Conservation (phyloP, 2,797 vertebrate species). For the Sandelia bainsii region DNA sequence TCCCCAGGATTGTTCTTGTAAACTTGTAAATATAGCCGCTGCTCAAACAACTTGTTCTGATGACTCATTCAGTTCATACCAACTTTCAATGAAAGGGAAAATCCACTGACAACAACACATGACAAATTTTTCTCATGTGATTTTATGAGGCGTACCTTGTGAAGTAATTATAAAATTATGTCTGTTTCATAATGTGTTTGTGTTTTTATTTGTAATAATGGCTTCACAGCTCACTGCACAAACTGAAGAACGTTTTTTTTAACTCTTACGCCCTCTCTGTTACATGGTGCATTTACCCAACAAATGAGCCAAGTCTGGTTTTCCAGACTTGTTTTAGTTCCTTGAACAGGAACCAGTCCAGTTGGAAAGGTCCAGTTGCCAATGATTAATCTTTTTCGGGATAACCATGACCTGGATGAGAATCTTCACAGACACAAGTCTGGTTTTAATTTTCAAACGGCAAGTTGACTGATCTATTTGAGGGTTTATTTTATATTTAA, state of each 20-base stretch:
- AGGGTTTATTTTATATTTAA: conserved; percentile 1
- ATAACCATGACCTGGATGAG: no score
- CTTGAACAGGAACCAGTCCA: no score
- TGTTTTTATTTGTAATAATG: not conserved
- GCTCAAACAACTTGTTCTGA: not conserved
- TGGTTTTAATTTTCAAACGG: conserved; percentile 5
- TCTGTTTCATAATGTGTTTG: conserved; percentile 6
- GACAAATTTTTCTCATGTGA: conserved; percentile 1
- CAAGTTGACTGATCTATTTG: not conserved
- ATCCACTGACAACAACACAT: conserved; percentile 19
- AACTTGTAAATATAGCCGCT: not conserved
- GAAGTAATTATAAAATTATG: conserved; percentile 26
- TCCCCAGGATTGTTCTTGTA: not conserved
- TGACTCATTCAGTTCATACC: conserved; percentile 1
- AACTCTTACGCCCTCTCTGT: conserved; percentile 4
- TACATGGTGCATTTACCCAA: not conserved
- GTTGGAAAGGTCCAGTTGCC: no score
- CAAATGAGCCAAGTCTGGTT: conserved; percentile 4
- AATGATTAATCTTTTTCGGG: no score
- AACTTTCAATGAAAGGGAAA: conserved; percentile 19
- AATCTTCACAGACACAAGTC: no score
- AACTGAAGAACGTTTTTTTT: conserved; percentile 19
- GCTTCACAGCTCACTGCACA: conserved; percentile 13
- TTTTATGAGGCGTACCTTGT: conserved; percentile 38
- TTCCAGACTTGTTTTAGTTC: no score